Evolutionary conservation across 2,888 invertebrate genomes (phyloP).

Genomic region (Scelioninae gen. 1): DNA sequence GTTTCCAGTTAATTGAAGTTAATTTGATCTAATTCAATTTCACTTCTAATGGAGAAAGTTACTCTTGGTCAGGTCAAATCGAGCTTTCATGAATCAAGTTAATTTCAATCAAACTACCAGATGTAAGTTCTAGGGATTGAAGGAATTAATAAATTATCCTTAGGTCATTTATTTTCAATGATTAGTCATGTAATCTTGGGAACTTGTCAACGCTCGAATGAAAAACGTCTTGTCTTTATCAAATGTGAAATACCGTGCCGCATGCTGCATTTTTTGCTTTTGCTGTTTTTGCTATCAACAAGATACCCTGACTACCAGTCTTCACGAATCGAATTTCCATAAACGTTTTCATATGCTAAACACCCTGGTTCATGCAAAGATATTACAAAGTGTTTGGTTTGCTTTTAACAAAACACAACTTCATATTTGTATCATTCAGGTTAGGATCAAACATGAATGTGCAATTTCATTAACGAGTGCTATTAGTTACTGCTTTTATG

Average conservation of each 20-base stretch:
- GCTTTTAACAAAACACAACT: conserved; percentile 21
- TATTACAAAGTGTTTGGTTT: conserved; percentile 35
- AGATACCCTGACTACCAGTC: conserved; percentile 5
- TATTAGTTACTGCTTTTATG: conserved; percentile 18
- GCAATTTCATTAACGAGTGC: conserved; percentile 26
- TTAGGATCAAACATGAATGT: conserved; percentile 34
- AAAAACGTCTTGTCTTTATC: conserved; percentile 5
- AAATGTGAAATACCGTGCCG: conserved; percentile 4
- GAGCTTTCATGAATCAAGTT: too few species aligned
- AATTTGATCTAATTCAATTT: too few species aligned
- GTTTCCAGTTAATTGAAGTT: too few species aligned
- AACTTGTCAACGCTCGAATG: neutral
- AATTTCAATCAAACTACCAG: too few species aligned
- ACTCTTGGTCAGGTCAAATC: too few species aligned
- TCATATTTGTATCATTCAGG: conserved; percentile 40
- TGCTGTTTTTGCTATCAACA: conserved; percentile 19
- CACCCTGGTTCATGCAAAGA: conserved; percentile 63
- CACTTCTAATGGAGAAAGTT: too few species aligned
- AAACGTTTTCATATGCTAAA: conserved; percentile 64
- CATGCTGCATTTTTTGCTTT: neutral
- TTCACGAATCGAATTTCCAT: conserved; percentile 42
- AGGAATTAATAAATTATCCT: too few species aligned
- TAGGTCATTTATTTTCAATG: too few species aligned
- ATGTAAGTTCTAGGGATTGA: too few species aligned
- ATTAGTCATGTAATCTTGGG: conserved; percentile 26